Evolutionary conservation across 2,113 vertebrate species (phyloP).

Genomic region (Tyto alba): DNA sequence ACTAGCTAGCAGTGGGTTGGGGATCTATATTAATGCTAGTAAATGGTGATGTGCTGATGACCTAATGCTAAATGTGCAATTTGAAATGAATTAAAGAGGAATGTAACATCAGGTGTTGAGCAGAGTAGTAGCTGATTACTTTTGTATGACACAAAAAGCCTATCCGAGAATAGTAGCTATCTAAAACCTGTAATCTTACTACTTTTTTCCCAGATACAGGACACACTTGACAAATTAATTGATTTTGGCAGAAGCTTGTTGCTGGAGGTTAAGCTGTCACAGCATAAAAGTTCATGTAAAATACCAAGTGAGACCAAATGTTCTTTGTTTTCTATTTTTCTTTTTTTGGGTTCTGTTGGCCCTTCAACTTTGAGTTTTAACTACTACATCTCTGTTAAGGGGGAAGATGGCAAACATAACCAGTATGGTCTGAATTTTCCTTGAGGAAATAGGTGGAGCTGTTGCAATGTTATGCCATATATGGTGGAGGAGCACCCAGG

Average conservation of each 20-base stretch:
- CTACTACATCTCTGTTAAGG: not conserved
- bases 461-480: not conserved
- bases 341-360: not conserved
- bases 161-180: not conserved
- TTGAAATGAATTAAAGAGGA: not conserved
- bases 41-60: not conserved
- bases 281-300: not conserved
- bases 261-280: not conserved
- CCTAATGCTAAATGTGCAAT: not conserved
- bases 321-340: not conserved
- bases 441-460: not conserved
- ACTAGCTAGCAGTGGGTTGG: not conserved
- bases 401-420: not conserved
- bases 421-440: not conserved
- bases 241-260: not conserved
- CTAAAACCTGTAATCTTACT: not conserved
- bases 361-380: not conserved
- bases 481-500: not conserved
- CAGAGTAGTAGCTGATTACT: not conserved
- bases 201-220: not conserved
- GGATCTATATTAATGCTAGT: not conserved
- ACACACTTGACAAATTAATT: not conserved
- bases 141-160: not conserved
- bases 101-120: not conserved
- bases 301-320: not conserved